phyloP scores from a whole-genome alignment of 2,797 vertebrate genomes.

The Antrozous pallidus region DNA sequence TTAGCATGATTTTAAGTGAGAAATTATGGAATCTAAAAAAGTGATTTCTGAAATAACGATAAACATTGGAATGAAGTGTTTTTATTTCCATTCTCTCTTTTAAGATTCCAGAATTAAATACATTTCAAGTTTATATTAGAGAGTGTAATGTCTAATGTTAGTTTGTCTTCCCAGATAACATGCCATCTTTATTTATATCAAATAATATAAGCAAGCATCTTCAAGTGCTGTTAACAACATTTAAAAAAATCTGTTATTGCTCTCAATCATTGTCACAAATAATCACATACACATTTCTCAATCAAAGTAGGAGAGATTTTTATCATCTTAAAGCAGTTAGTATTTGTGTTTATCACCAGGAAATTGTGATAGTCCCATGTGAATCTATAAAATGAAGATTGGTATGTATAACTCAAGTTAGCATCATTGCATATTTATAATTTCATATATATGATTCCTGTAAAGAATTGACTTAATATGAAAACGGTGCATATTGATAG shows the following conservation, averaged over 20 bases:
- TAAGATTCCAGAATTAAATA: neutral
- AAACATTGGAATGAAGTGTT: neutral
- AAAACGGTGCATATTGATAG: neutral
- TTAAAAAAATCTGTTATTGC: neutral
- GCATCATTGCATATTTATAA: neutral
- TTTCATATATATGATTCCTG: neutral
- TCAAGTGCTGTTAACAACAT: neutral
- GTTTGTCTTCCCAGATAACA: neutral
- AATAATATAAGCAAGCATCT: neutral
- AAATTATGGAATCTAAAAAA: neutral
- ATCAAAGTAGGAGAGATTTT: neutral
- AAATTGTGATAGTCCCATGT: neutral
- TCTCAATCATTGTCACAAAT: neutral
- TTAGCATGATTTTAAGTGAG: neutral
- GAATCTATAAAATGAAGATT: neutral
- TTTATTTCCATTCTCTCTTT: neutral
- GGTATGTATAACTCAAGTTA: neutral
- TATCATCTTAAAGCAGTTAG: neutral
- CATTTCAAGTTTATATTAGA: neutral
- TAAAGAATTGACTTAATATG: neutral
- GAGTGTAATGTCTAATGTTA: neutral
- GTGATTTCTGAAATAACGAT: neutral
- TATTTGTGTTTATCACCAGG: neutral
- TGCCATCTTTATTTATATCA: neutral
- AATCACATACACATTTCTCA: neutral